Evolutionary conservation across 2,888 invertebrate genomes (phyloP), one percentile per base, ranked within the genome.

Genomic region (Noctua janthe): DNA sequence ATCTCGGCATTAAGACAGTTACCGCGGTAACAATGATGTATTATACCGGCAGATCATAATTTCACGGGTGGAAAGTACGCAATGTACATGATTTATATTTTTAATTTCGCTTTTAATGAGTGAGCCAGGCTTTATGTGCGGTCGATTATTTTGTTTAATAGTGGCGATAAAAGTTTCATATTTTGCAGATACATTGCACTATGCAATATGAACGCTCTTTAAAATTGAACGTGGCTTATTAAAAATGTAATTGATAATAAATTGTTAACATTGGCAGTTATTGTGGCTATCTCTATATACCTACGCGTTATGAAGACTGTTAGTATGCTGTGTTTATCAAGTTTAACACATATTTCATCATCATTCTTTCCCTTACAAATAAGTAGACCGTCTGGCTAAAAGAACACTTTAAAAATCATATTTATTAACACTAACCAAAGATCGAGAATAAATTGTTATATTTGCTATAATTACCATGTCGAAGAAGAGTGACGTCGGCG

Each of bases 21-120:
- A 77, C 72, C 76, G 81, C 82, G 71, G 70, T 81, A 87, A 89
- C 90, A 75, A 85, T 89, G 90, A 89, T 83, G 80, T 85, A 89
- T 81, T 82, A 77, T 83, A 74, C 76, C 56, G 69, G 75, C 80
- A 78, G 80, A 83, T 80, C 82, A 90, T 87, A 84, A 84, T 82
- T 83, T 76, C 67, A 64, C 70, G 49, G 72, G 49, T 56, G 77
- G 77, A 78, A 72, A 88, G 74, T 79, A 76, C 89, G 86, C 79
- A 67, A 71, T 88, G 89, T 71, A 79, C 76, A 56, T 88, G 88
- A 88, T 89, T 88, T 88, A 88, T 88, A 86, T 80, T 86, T 88
- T 89, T 89, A 88, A 89, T 88, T 89, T 83, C 73, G 79, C 77
- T 82, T 81, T 78, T 87, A 89, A 89, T 88, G 77, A 85, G 82